Base-by-base conservation (phyloP, 2,888 invertebrate genomes). In the Ariolimax columbianus region DNA sequence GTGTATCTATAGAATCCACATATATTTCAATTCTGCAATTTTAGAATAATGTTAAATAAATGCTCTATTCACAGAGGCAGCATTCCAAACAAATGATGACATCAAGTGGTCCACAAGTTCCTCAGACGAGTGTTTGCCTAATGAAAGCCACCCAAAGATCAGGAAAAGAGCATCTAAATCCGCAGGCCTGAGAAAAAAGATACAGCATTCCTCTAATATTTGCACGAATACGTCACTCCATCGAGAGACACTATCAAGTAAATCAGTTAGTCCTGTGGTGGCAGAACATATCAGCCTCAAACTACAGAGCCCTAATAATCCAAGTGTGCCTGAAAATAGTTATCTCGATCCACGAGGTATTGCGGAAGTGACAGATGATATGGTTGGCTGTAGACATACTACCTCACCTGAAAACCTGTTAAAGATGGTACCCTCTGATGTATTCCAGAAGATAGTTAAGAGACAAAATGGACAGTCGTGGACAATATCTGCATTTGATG, bases 41-140 rank as follows among this genome's bases (percentile, higher is more conserved):
- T 11, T 4, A 43, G 26, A 40, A 43, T 73, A 43, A 73, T 73
- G 26, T 73, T n/a, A 14, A 36, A n/a, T 11, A 43, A 43, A 73
- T 73, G 9, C 43, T 73, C 14, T 73, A 73, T 73, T 73, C 30
- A 33, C 40, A 78, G 78, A 63, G 26, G 19, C 6, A 11, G 11
- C 30, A 23, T 14, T 68, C 1, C 33, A 66, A 4, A 30, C 7
- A 43, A 63, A 38, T 78, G 68, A 80, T 38, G 68, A 80, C n/a
- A 80, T 80, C 17, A 40, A 30, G 7, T 66, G 40, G 66, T 66
- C 68, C 26, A 59, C 78, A 38, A 68, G 80, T 68, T 80, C 80
- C 23, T 80, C 80, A 47, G 80, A 80, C 33, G 80, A 80, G 51
- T 38, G 19, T 55, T 75, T 51, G 51, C 75, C 75, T 11, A 19